Evolutionary conservation across 2,113 vertebrate species (phyloP).

Genomic region (Otocyon megalotis): DNA sequence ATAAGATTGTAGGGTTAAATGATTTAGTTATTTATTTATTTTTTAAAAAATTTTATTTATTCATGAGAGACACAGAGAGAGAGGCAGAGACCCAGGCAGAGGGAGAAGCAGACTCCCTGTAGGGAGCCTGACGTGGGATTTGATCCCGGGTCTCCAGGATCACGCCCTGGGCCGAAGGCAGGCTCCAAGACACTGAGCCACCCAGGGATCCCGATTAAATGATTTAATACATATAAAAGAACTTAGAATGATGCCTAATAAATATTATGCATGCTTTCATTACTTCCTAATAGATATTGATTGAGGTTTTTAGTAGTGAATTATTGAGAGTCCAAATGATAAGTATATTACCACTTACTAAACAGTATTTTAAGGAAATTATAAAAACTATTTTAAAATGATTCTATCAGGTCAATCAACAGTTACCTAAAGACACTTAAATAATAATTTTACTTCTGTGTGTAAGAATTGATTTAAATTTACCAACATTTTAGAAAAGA

Average conservation of each 20-base stretch:
- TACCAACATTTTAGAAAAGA: neutral
- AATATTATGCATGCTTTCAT: neutral
- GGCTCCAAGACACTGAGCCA: no score
- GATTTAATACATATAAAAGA: neutral
- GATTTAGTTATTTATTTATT: neutral
- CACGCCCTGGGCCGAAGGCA: no score
- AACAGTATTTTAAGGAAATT: slow-evolving; percentile 35
- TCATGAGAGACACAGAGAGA: no score
- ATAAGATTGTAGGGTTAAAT: neutral
- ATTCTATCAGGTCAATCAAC: neutral
- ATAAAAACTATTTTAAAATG: slow-evolving; percentile 52
- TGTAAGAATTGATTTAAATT: neutral
- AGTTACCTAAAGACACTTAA: neutral
- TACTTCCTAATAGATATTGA: slow-evolving; percentile 19
- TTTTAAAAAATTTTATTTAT: no score
- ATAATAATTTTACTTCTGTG: slow-evolving; percentile 42
- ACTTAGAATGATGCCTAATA: neutral
- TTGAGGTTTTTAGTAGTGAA: slow-evolving; percentile 25
- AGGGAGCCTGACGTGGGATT: no score
- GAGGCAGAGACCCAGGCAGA: no score
- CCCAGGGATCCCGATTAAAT: neutral
- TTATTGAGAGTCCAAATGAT: slow-evolving; percentile 23
- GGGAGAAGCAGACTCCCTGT: no score
- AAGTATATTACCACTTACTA: neutral
- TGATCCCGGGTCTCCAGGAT: no score